A percentile compares a stretch with the other conserved stretches of the same genome.
phyloP scores from a whole-genome alignment of 1,140 invertebrate genomes.

The Drosophila kurseongensis region DNA sequence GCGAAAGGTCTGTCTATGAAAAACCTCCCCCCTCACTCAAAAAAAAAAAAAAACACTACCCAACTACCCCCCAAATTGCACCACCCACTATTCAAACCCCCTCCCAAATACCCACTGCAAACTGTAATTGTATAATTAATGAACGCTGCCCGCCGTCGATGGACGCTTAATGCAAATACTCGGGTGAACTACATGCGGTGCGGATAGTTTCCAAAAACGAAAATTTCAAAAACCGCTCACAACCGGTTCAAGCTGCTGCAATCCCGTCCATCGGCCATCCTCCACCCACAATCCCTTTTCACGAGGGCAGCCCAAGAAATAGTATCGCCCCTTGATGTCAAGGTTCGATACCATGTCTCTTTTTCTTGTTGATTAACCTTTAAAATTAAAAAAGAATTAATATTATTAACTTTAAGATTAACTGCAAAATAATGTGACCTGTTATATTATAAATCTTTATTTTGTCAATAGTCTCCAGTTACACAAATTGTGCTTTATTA shows the following conservation, averaged over 20 bases:
- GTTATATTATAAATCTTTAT: too few relatives aligned
- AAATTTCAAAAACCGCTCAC: conserved; percentile 46
- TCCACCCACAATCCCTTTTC: background rate
- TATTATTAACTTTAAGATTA: too few relatives aligned
- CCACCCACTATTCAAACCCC: background rate
- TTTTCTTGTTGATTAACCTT: too few relatives aligned
- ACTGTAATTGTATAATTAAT: conserved; percentile 80
- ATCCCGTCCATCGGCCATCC: conserved; percentile 15
- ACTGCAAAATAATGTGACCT: too few relatives aligned
- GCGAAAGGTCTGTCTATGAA: conserved; percentile 18
- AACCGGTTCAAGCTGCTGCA: conserved; percentile 52
- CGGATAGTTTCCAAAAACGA: conserved; percentile 40
- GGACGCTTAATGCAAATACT: conserved; percentile 45
- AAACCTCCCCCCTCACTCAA: background rate
- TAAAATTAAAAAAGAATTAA: too few relatives aligned
- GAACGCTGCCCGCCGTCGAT: conserved; percentile 39
- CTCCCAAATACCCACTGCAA: conserved; percentile 39
- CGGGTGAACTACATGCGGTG: conserved; percentile 43
- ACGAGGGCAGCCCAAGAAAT: background rate
- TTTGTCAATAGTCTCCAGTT: too few relatives aligned
- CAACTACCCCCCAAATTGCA: background rate
- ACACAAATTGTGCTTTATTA: too few relatives aligned
- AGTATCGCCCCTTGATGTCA: too few relatives aligned
- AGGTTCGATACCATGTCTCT: too few relatives aligned
- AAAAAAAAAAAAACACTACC: background rate